A percentile compares a stretch with the other conserved stretches of the same genome.
phyloP scores from a whole-genome alignment of 2,113 vertebrate genomes.

The Brachionichthys hirsutus region DNA sequence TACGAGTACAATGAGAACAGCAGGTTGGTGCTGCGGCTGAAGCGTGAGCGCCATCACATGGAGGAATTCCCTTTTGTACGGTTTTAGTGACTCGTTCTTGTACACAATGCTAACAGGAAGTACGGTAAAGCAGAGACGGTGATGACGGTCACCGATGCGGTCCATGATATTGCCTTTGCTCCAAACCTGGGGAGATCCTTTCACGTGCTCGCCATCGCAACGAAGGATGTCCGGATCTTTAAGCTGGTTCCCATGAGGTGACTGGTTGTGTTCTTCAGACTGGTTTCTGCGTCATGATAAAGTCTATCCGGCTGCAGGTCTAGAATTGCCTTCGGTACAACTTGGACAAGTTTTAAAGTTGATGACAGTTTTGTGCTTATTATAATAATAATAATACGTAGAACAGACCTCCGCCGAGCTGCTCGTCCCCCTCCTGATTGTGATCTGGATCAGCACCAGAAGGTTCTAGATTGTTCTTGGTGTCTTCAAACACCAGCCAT shows the following conservation, averaged over 20 bases:
- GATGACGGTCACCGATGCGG: constrained; percentile 93
- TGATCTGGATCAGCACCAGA: too few species aligned
- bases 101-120: constrained; percentile 78
- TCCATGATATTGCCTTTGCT: constrained; percentile 95
- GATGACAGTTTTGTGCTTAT: too few species aligned
- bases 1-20: constrained; percentile 99
- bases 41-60: not conserved
- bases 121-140: constrained; percentile 96
- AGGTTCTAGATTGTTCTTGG: too few species aligned
- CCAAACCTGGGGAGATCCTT: constrained; percentile 97
- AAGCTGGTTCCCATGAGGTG: constrained; percentile 93
- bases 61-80: too few species aligned
- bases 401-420: too few species aligned
- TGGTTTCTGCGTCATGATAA: too few species aligned
- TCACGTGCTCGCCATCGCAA: constrained; percentile 94
- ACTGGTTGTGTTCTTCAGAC: not conserved
- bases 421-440: too few species aligned
- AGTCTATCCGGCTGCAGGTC: too few species aligned
- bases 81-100: not conserved
- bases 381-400: too few species aligned
- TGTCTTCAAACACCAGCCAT: too few species aligned
- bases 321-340: too few species aligned
- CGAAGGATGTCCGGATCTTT: constrained; percentile 97
- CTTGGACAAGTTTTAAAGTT: too few species aligned
- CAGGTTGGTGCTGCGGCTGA: constrained; percentile 74